Conservation (phyloP, 2,888 invertebrate species). For the Graphium colonna region DNA sequence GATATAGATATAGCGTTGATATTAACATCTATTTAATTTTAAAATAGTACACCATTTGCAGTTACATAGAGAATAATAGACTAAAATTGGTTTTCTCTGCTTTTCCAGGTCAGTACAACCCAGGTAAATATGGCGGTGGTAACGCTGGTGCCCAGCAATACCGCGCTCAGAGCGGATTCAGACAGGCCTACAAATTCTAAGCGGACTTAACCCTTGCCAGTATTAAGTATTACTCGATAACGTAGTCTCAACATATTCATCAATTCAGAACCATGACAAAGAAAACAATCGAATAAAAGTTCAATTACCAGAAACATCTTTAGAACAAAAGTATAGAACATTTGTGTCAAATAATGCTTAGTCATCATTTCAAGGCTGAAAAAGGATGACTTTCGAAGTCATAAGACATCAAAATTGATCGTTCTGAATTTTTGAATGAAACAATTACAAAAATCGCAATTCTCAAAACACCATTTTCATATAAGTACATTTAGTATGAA, state of each 20-base stretch:
- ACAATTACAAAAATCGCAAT: slow-evolving; percentile 1
- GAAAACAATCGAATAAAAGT: too few species aligned
- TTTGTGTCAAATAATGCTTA: too few species aligned
- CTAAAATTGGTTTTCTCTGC: too few species aligned
- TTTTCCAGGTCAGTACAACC: slow-evolving; percentile 72
- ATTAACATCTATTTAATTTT: too few species aligned
- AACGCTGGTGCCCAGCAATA: slow-evolving; percentile 43
- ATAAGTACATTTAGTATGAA: slow-evolving; percentile 9
- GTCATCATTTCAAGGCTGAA: too few species aligned
- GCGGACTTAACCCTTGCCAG: slow-evolving; percentile 21
- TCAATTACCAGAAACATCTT: too few species aligned
- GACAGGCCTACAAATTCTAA: slow-evolving; percentile 69
- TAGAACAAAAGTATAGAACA: too few species aligned
- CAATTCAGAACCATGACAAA: slow-evolving; percentile 1
- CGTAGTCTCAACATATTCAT: slow-evolving; percentile 3
- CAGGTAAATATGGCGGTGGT: slow-evolving; percentile 64
- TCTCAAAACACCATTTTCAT: neutral
- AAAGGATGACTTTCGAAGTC: too few species aligned
- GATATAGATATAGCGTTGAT: too few species aligned
- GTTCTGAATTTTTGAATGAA: slow-evolving; percentile 6
- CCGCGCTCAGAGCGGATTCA: slow-evolving; percentile 59
- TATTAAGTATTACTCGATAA: slow-evolving; percentile 24
- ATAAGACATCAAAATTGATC: neutral
- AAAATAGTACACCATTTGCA: too few species aligned
- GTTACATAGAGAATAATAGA: too few species aligned